These are phyloP conservation scores for Pollenia amentaria DNA, from an alignment of 2,888 invertebrate genomes.

Conservation along the genomic window DNA sequence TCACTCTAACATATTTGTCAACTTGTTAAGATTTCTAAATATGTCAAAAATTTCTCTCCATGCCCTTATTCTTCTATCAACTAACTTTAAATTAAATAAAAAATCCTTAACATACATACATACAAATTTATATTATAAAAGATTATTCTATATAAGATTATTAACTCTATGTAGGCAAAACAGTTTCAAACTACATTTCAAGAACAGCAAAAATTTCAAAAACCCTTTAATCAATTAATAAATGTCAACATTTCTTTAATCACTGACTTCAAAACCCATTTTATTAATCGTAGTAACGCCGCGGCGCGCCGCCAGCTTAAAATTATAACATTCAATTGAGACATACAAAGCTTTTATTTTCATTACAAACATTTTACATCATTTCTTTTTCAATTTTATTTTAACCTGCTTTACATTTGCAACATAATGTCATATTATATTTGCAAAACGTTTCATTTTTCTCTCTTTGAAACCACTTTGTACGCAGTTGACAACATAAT, in stretches of 20 bases:
- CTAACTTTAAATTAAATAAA: too few relatives aligned
- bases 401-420: neutral
- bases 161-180: too few relatives aligned
- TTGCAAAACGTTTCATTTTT: slow-evolving; percentile 25
- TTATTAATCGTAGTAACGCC: neutral
- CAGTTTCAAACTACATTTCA: too few relatives aligned
- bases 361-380: slow-evolving; percentile 22
- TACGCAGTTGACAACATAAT: slow-evolving; percentile 52
- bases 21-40: too few relatives aligned
- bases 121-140: too few relatives aligned
- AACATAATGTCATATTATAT: slow-evolving; percentile 50
- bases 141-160: too few relatives aligned
- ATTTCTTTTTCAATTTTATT: slow-evolving; percentile 36
- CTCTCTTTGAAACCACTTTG: slow-evolving; percentile 42
- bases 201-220: too few relatives aligned
- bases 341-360: neutral
- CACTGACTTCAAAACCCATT: neutral
- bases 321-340: slow-evolving; percentile 16
- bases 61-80: too few relatives aligned
- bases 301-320: neutral
- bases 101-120: too few relatives aligned
- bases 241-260: neutral
- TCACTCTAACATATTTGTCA: too few relatives aligned
- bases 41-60: too few relatives aligned
- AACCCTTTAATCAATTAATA: neutral